These are phyloP conservation scores for Heliothis peltigera DNA, from an alignment of 2,888 invertebrate genomes.

Conservation along the genomic window DNA sequence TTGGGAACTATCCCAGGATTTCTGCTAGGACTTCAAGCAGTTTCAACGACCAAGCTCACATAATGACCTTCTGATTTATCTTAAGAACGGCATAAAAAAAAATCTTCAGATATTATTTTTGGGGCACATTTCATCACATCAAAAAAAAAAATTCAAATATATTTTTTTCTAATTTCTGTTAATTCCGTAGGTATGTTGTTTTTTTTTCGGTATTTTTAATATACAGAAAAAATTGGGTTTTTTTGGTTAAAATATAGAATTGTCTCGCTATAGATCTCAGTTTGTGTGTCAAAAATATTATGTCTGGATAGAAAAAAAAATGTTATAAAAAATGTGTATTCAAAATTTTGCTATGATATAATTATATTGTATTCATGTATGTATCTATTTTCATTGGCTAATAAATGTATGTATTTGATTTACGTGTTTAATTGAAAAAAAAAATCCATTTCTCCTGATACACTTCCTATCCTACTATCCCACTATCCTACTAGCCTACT, in stretches of 20 bases:
- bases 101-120: slow-evolving; percentile 21
- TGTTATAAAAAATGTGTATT: slow-evolving; percentile 6
- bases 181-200: too few species aligned
- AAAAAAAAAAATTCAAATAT: background rate
- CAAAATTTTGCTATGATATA: slow-evolving; percentile 22
- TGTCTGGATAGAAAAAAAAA: slow-evolving; percentile 52
- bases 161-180: too few species aligned
- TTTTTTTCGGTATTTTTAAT: background rate
- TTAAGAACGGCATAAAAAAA: slow-evolving; percentile 42
- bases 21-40: background rate
- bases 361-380: slow-evolving; percentile 27
- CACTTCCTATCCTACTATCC: too few species aligned
- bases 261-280: background rate
- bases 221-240: background rate
- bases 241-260: too few species aligned
- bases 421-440: slow-evolving; percentile 8
- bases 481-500: too few species aligned
- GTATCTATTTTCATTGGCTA: slow-evolving; percentile 53
- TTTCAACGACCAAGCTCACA: slow-evolving; percentile 4
- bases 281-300: slow-evolving; percentile 5
- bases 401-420: slow-evolving; percentile 51
- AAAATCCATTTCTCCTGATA: too few species aligned
- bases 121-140: background rate
- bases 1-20: slow-evolving; percentile 10
- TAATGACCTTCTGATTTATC: slow-evolving; percentile 12